Conservation (phyloP, 1,140 invertebrate species). For the Drosophila subobscura region DNA sequence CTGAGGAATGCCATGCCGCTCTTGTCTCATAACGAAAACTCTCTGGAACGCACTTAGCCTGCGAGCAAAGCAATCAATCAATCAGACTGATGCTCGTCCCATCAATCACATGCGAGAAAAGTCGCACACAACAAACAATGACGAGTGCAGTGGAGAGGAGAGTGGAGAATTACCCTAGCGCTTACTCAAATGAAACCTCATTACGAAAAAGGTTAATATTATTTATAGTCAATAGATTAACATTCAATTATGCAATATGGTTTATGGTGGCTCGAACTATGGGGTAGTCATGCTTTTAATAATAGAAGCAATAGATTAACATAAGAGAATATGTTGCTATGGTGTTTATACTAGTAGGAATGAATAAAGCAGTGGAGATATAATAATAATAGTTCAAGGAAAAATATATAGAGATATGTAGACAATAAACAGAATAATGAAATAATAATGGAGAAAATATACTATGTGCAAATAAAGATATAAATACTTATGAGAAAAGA, state of each 20-base stretch:
- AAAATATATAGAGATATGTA: no score
- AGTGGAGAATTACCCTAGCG: constrained; percentile 16
- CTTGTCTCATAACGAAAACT: constrained; percentile 56
- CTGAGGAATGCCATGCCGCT: constrained; percentile 23
- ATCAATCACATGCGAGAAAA: constrained; percentile 48
- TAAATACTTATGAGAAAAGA: no score
- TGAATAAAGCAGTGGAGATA: no score
- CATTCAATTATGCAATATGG: constrained; percentile 34
- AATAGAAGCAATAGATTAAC: no score
- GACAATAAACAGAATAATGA: no score
- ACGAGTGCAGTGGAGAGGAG: background rate
- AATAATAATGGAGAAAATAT: no score
- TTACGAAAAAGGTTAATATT: constrained; percentile 24
- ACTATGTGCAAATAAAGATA: no score
- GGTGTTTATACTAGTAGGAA: no score
- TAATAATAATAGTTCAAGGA: no score
- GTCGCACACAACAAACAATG: constrained; percentile 46
- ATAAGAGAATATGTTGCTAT: no score
- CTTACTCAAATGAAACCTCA: constrained; percentile 5
- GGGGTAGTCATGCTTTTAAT: no score
- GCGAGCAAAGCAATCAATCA: constrained; percentile 44
- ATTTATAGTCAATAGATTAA: constrained; percentile 41
- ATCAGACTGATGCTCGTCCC: constrained; percentile 43
- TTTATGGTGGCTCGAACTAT: background rate
- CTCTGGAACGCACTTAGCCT: constrained; percentile 26